phyloP scores from a whole-genome alignment of 2,113 vertebrate species.

The Halichoerus grypus region DNA sequence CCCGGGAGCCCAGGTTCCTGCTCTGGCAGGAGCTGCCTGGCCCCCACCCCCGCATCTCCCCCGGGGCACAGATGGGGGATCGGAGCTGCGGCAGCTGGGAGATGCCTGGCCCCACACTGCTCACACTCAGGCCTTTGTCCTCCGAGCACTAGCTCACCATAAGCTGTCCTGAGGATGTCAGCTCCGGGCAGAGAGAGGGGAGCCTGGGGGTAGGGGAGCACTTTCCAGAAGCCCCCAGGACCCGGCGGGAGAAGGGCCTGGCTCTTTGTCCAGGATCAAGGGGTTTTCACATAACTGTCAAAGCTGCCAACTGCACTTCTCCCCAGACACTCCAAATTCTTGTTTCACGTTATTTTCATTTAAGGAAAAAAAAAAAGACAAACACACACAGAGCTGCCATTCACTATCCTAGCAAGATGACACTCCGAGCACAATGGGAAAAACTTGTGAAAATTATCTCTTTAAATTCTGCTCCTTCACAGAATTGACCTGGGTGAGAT shows the following conservation, averaged over 20 bases:
- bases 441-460: not conserved
- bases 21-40: too few relatives aligned
- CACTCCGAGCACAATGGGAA: not conserved
- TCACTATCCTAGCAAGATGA: not conserved
- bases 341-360: not conserved
- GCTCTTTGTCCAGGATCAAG: conserved; percentile 35
- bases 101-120: conserved; percentile 65
- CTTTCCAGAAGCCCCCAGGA: conserved; percentile 67
- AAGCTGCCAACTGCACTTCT: not conserved
- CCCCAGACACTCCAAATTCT: not conserved
- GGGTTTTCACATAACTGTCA: not conserved
- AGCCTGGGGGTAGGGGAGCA: conserved; percentile 26
- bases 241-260: not conserved
- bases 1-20: not conserved
- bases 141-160: conserved; percentile 64
- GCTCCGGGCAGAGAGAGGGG: conserved; percentile 61
- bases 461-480: not conserved
- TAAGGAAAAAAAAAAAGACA: not conserved
- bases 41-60: not conserved
- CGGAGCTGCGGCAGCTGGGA: conserved; percentile 78
- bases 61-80: conserved; percentile 28
- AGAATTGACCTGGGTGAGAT: not conserved
- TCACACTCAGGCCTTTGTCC: conserved; percentile 85
- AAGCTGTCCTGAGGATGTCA: conserved; percentile 72
- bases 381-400: not conserved